Base-by-base conservation (phyloP, 2,113 vertebrate species). In the Eonycteris spelaea region DNA sequence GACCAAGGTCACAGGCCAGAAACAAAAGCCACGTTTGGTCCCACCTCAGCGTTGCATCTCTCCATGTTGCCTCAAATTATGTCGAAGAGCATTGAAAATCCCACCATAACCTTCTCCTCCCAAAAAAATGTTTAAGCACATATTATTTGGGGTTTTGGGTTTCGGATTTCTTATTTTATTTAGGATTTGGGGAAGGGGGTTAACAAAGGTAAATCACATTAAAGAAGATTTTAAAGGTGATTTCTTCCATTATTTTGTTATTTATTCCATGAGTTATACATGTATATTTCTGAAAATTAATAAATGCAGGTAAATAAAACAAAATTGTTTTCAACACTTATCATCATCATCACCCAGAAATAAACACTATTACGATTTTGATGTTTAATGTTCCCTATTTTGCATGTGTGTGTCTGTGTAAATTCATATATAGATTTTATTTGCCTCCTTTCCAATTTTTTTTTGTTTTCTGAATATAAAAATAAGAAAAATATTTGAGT, bases 361-460 rank as follows among this genome's bases (percentile, higher is more conserved):
- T 35, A 57, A 92, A 43, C 1, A 55, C 18, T 71, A 61, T 73
- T 85, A 94, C 67, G 61, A 95, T 86, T 93, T 89, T 65, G 67
- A 70, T 51, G 13, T 93, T 3, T 33, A 65, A 77, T 65, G 7
- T 38, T 80, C 24, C 78, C 89, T 43, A 51, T 22, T 74, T 86
- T 73, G 53, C 26, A 21, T 28, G 26, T n/a, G 16, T 51, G 22
- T 92, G 16, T 19, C 2, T 83, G 10, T 43, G 13, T 40, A 53
- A 63, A 70, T 94, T 87, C 40, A 51, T 33, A 38, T 12, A 65
- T 2, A 93, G 26, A 57, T 87, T 95, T 86, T 28, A 84, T 53
- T 77, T 90, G 24, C 4, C 75, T 90, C 22, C 43, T 82, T 82
- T 82, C 24, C 33, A 33, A 63, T 51, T 70, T 51, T 61, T 57